Evolutionary conservation across 2,888 invertebrate species (phyloP).

Genomic region (Melanostoma scalare): DNA sequence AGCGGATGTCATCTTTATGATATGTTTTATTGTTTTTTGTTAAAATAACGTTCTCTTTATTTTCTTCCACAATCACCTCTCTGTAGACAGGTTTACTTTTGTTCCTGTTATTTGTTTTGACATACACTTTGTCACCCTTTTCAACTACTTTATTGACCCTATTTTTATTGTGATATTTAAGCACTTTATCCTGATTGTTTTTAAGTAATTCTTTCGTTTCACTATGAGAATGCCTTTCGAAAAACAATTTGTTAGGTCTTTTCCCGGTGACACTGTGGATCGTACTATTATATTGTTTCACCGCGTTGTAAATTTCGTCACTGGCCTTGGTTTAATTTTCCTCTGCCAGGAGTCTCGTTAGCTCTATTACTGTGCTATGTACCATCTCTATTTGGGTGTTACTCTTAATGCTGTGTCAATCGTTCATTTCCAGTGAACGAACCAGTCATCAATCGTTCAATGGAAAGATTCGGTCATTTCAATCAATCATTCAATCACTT

Average conservation of each 20-base stretch:
- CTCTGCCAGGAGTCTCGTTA: conserved; percentile 4
- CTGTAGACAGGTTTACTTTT: conserved; percentile 9
- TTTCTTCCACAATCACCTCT: conserved; percentile 11
- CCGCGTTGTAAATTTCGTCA: conserved; percentile 10
- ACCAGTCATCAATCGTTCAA: too few relatives aligned
- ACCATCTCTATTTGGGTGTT: conserved; percentile 13
- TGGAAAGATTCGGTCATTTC: too few relatives aligned
- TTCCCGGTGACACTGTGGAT: conserved; percentile 9
- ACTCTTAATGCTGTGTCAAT: too few relatives aligned
- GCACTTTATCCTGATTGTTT: conserved; percentile 5
- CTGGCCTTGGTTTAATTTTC: conserved; percentile 4
- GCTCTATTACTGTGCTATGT: background rate
- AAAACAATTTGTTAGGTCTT: conserved; percentile 20
- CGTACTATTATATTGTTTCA: conserved; percentile 15
- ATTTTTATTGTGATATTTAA: conserved; percentile 14
- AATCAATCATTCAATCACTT: too few relatives aligned
- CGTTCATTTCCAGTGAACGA: too few relatives aligned
- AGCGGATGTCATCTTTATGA: conserved; percentile 15
- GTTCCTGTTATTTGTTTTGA: conserved; percentile 18
- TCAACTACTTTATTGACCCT: conserved; percentile 8
- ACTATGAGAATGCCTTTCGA: conserved; percentile 10
- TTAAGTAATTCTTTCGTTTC: conserved; percentile 3
- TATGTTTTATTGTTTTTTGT: conserved; percentile 14
- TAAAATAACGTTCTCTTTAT: conserved; percentile 17
- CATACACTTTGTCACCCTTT: conserved; percentile 7